Percentiles rank a stretch among this genome's conserved stretches.
Conservation (phyloP, 2,113 vertebrate species). For the Antigone vipio region DNA sequence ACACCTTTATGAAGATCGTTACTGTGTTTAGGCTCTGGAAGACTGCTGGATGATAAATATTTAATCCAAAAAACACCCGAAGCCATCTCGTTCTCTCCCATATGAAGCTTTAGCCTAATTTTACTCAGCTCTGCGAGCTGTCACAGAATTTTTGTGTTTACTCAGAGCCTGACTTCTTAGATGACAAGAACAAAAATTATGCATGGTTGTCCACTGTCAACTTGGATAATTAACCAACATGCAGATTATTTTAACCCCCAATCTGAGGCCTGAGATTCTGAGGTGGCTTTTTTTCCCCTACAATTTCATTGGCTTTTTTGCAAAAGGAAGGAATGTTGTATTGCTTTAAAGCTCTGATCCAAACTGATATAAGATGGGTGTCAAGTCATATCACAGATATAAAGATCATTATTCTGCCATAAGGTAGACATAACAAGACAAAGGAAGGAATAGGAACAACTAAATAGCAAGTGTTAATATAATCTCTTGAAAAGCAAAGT, state of each 20-base stretch:
- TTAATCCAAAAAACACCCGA: not conserved
- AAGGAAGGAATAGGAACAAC: not conserved
- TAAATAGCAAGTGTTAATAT: not conserved
- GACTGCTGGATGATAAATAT: not conserved
- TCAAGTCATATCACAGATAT: not conserved
- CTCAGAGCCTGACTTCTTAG: not conserved
- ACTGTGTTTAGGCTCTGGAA: not conserved
- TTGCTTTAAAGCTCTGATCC: not conserved
- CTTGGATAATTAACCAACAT: not conserved
- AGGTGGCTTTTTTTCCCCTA: accelerated
- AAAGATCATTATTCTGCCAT: not conserved
- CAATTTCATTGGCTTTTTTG: not conserved
- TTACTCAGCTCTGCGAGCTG: not conserved
- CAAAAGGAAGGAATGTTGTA: not conserved
- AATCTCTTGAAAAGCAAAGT: not conserved
- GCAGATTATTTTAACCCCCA: not conserved
- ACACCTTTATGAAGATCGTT: not conserved
- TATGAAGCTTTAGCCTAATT: not conserved
- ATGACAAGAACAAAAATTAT: not conserved
- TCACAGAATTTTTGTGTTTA: not conserved
- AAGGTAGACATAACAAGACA: not conserved
- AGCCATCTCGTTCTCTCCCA: not conserved
- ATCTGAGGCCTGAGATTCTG: not conserved
- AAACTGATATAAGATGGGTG: not conserved
- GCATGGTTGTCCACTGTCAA: not conserved